phyloP scores from a whole-genome alignment of 2,797 vertebrate species.

The Spheniscus humboldti region DNA sequence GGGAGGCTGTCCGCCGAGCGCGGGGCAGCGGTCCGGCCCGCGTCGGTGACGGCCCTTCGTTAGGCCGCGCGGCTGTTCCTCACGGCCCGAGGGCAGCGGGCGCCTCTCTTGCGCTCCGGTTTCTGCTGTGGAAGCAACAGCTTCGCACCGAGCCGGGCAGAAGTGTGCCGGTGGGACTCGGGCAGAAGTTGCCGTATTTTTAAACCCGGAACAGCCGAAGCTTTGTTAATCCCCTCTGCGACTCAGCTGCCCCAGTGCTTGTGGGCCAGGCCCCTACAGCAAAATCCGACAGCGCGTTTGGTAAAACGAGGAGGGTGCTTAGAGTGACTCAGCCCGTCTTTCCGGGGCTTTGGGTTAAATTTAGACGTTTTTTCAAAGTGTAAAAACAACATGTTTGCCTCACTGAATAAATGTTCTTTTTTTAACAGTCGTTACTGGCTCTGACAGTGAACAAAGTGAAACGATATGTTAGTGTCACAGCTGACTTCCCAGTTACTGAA shows the following conservation, averaged over 20 bases:
- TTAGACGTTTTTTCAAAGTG: neutral
- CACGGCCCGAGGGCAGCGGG: neutral
- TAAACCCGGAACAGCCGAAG: rapidly evolving
- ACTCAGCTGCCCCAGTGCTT: rapidly evolving
- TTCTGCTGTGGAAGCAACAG: neutral
- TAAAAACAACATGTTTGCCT: rapidly evolving
- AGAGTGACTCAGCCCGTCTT: rapidly evolving
- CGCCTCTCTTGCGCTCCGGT: no score
- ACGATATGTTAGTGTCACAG: constrained; percentile 65
- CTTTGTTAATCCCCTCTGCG: rapidly evolving
- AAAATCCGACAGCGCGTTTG: rapidly evolving
- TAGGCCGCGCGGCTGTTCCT: neutral
- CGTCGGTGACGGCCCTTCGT: rapidly evolving
- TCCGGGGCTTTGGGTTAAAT: rapidly evolving
- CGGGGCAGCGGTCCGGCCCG: no score
- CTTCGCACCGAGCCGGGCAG: neutral
- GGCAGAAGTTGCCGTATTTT: rapidly evolving
- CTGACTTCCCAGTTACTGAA: constrained; percentile 52
- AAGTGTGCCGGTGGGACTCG: rapidly evolving
- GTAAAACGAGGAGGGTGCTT: neutral
- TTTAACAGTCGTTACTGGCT: constrained; percentile 1
- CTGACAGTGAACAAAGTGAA: neutral
- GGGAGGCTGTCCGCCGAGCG: no score
- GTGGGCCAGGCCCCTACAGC: neutral
- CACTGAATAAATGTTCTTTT: neutral